phyloP scores from a whole-genome alignment of 2,888 invertebrate species.

The Heliothis peltigera region DNA sequence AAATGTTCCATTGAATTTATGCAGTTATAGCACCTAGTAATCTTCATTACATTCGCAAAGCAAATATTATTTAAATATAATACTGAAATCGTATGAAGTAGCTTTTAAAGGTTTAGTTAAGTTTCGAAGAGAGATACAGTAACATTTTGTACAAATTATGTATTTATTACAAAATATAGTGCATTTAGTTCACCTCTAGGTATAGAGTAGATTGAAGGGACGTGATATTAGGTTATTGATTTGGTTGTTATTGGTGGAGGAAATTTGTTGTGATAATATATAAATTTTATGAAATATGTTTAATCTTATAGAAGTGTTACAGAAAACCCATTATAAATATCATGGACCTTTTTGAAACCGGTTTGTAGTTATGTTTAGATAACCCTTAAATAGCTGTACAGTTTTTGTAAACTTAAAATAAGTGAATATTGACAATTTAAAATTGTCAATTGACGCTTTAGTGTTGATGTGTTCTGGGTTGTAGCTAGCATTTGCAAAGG shows the following conservation, averaged over 20 bases:
- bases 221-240: conserved; percentile 53
- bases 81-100: conserved; percentile 29
- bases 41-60: conserved; percentile 50
- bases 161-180: conserved; percentile 58
- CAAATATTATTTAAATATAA: conserved; percentile 42
- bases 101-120: conserved; percentile 41
- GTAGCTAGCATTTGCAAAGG: conserved; percentile 9
- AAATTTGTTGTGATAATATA: conserved; percentile 45
- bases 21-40: conserved; percentile 32
- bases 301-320: conserved; percentile 13
- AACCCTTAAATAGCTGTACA: conserved; percentile 1
- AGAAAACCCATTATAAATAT: conserved; percentile 14
- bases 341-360: conserved; percentile 30
- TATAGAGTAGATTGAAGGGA: conserved; percentile 41
- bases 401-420: background rate
- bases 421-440: background rate
- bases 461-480: conserved; percentile 3
- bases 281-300: conserved; percentile 26
- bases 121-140: conserved; percentile 46
- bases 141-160: conserved; percentile 59
- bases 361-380: conserved; percentile 26
- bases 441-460: conserved; percentile 1
- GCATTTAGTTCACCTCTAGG: conserved; percentile 57
- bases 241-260: conserved; percentile 44
- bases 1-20: conserved; percentile 28